Evolutionary conservation across 2,113 vertebrate species (phyloP), one percentile per base, ranked within the genome.

Genomic region (Trinectes maculatus): DNA sequence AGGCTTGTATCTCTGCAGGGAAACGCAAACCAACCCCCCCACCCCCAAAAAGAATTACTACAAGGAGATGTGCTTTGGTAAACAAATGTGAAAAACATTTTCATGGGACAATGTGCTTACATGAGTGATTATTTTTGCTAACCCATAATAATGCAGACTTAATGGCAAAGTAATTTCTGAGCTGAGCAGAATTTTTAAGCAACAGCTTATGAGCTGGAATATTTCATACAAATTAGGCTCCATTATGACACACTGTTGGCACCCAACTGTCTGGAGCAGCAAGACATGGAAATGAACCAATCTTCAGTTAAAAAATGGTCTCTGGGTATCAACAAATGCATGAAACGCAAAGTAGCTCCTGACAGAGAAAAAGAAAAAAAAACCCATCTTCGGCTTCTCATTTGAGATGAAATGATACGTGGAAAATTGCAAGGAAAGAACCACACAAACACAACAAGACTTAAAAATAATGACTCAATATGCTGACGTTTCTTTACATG

Each of bases 1-100:
- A 19, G 96, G 85, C 79, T 95, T 97, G 88, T 99, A 99, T 89
- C 93, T 97, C 98, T 99, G 85, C 49, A 71, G 25, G 18, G 29
- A 57, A n/a, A 48, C 19, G 8, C 3, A 47, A 33, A 8, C 16
- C 5, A 3, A 10, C 4, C 13, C 18, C 11, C 18, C 29, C 2
- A 39, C 18, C 29, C 2, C 28, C 51, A 58, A 36, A 22, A n/a
- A 18, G 53, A 6, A 58, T 33, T 0, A 68, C 7, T 44, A 5
- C 11, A 37, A n/a, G 46, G 28, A 19, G 18, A 40, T 21, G 18
- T 58, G 15, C 61, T 19, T 6, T 29, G 1, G 15, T 54, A 36
- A 69, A 64, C 15, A 18, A 13, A 39, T 26, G 19, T 28, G 49
- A 60, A 51, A 36, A 18, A 16, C 34, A 52, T 37, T 70, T 42